These are phyloP conservation scores for Isurus oxyrinchus DNA, from an alignment of 2,113 vertebrate genomes.

Conservation along the genomic window DNA sequence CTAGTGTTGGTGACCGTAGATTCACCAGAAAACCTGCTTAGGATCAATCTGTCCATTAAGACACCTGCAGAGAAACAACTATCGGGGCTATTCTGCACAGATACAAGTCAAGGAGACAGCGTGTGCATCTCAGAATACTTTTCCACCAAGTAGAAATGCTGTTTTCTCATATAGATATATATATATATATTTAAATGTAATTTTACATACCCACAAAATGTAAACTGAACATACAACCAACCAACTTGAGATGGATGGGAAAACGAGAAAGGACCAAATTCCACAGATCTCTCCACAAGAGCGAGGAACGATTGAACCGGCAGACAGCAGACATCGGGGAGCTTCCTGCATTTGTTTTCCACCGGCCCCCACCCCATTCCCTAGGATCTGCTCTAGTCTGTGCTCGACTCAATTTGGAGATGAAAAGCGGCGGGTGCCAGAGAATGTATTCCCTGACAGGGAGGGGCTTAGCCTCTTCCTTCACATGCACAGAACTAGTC, in stretches of 20 bases:
- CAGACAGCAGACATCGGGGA: neutral
- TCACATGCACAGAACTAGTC: neutral
- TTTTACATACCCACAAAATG: neutral
- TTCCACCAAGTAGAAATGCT: neutral
- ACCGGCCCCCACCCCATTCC: neutral
- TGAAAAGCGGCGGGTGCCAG: neutral
- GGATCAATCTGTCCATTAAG: neutral
- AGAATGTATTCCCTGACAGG: neutral
- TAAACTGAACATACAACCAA: neutral
- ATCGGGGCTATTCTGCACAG: neutral
- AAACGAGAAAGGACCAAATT: neutral
- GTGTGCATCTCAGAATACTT: neutral
- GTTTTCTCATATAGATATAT: neutral
- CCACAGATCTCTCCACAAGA: neutral
- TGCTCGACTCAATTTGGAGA: constrained; percentile 36
- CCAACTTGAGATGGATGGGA: neutral
- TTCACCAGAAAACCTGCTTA: neutral
- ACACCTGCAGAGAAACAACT: neutral
- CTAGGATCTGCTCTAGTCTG: neutral
- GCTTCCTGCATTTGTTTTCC: neutral
- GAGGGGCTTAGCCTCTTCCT: neutral
- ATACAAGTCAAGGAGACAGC: no score
- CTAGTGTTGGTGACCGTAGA: neutral
- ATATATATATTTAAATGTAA: constrained; percentile 17
- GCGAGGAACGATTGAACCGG: neutral